Evolutionary conservation across 2,113 vertebrate species (phyloP).

Genomic region (Aix galericulata): DNA sequence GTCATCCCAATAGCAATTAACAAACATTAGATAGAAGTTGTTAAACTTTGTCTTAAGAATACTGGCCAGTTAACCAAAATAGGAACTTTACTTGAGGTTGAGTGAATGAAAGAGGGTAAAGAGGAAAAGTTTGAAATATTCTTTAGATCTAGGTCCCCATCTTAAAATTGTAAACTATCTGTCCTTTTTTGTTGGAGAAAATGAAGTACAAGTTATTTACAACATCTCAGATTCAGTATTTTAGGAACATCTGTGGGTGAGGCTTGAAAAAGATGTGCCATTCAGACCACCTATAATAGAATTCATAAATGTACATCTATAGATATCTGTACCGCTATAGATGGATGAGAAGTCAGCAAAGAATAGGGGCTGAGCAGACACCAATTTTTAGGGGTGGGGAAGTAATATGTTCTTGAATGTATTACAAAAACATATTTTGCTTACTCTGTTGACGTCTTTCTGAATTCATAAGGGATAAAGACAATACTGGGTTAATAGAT

Average conservation of each 20-base stretch:
- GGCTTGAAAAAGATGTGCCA: not conserved
- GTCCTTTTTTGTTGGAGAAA: not conserved
- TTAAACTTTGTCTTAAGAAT: not conserved
- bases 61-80: not conserved
- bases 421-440: not conserved
- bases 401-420: not conserved
- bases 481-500: not conserved
- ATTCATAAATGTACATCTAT: not conserved
- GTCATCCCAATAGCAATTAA: not conserved
- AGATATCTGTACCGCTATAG: not conserved
- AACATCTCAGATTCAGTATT: not conserved
- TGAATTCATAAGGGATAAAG: not conserved
- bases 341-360: not conserved
- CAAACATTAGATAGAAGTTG: not conserved
- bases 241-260: not conserved
- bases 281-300: not conserved
- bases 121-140: not conserved
- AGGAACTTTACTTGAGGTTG: not conserved
- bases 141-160: not conserved
- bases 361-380: not conserved
- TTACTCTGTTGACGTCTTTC: not conserved
- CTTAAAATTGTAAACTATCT: not conserved
- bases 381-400: not conserved
- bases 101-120: not conserved
- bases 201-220: not conserved